Base-by-base conservation (phyloP, 2,113 vertebrate species). In the Ceyx margarethae region DNA sequence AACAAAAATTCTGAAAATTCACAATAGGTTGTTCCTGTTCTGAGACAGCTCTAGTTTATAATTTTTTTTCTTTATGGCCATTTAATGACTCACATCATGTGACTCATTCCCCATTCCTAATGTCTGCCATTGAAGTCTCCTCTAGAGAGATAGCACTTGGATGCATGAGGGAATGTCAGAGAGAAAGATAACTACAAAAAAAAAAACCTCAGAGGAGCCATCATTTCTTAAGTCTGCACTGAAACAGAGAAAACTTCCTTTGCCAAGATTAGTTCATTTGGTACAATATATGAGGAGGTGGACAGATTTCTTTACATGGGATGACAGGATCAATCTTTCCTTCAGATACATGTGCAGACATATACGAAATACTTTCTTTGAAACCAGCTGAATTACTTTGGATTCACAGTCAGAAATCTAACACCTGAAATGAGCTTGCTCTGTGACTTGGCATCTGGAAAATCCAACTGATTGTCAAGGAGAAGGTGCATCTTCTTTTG, bases 1-100 rank as follows among this genome's bases (percentile, higher is more conserved):
- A 93, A 82, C 13, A 82, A 80, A 87, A 82, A 58, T 26, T 31
- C 67, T 64, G 28, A 87, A 89, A 89, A 84, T 40, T 89, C 84
- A 62, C 84, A 87, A 65, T 67, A 95, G 77, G 54, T 74, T 46
- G 51, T 51, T 95, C 71, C 71, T 73, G 18, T 37, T 95, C 64
- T 51, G 54, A 90, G 77, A 85, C 53, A 81, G 73, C 48, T 81
- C 50, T 75, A 54, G 69, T 92, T 94, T 69, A 84, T 81, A 40
- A 71, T 65, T 21, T 62, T 72, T 82, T 87, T 68, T 53, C 56
- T 89, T 93, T 89, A 93, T 85, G 90, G 60, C 67, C 84, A 87
- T 93, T 95, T 96, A 96, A 96, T 92, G 81, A 85, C 84, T 92
- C 77, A n/a, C 79, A 84, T 76, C 58, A 66, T 73, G 37, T 9